Conservation (phyloP, 2,797 vertebrate species). For the Myoxocephalus aenaeus region DNA sequence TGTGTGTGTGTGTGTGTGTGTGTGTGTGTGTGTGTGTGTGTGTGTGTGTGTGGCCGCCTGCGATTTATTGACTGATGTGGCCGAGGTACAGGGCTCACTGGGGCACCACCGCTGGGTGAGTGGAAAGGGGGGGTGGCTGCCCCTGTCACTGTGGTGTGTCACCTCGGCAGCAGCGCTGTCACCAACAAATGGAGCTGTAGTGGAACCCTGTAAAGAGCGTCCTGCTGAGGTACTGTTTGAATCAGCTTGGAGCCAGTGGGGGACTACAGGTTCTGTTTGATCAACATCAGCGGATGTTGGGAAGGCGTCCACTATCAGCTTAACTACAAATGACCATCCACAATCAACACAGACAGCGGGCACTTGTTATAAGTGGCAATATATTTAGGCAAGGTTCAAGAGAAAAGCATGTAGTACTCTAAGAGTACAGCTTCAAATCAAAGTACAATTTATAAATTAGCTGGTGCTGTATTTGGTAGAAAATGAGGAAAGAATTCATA, state of each 20-base stretch:
- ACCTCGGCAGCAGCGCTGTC: slow-evolving; percentile 78
- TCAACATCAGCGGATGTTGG: slow-evolving; percentile 79
- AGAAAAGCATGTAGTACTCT: not conserved
- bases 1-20: slow-evolving; percentile 19
- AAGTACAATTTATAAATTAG: not conserved
- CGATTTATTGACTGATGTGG: slow-evolving; percentile 73
- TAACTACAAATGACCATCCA: slow-evolving; percentile 71
- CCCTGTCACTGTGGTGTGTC: slow-evolving; percentile 77
- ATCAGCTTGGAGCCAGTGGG: slow-evolving; percentile 75
- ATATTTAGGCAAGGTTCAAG: slow-evolving; percentile 15
- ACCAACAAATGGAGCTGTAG: slow-evolving; percentile 79
- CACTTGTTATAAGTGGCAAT: slow-evolving; percentile 21
- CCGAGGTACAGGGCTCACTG: slow-evolving; percentile 67
- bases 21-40: slow-evolving; percentile 28
- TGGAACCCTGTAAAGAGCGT: slow-evolving; percentile 77
- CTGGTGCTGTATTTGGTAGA: not conserved
- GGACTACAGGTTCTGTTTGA: slow-evolving; percentile 79
- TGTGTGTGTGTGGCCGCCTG: slow-evolving; percentile 49
- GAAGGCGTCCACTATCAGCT: slow-evolving; percentile 68
- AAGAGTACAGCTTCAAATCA: not conserved
- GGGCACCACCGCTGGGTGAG: slow-evolving; percentile 71
- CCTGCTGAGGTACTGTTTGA: slow-evolving; percentile 79
- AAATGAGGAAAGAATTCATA: not conserved
- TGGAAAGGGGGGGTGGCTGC: slow-evolving; percentile 53
- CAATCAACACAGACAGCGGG: slow-evolving; percentile 66